Base-by-base conservation (phyloP, 92 coral and sea anemone genomes). In the Parazoanthus swiftii region DNA sequence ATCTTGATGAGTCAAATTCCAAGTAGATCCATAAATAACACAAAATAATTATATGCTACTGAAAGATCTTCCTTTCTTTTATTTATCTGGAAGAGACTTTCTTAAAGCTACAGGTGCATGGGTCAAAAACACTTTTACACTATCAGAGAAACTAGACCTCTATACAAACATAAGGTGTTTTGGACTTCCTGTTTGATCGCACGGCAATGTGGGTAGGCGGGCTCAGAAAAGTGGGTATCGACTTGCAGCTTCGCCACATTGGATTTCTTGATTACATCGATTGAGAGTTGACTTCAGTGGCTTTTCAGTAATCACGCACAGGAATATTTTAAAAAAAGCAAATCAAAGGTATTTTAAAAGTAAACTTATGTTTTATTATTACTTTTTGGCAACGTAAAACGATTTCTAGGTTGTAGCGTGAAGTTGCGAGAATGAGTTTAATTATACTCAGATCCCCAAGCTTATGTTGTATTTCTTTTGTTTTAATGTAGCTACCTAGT, bases 161-260 rank as follows among this genome's bases (percentile, higher is more conserved):
- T 70, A 70, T 70, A 29, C 33, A 29, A 29, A 29, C 88, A 82
- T 89, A 76, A 74, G 86, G 84, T 74, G 88, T 89, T 89, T 74
- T 75, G 82, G 65, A 82, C 88, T 82, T 89, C 91, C 84, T 51
- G 91, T 89, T 81, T 76, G 91, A 81, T 51, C 91, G 46, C 91
- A 63, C 68, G n/a, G 85, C 88, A 89, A 63, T 89, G 77, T 83
- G 78, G 91, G 85, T 54, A 74, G 75, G 88, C 56, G 76, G 85
- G 82, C 74, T 39, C 91, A 76, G 85, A 89, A 88, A 88, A 88
- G 90, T 88, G 90, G 85, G 86, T 86, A 88, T 78, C 86, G 33
- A 88, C 85, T 79, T 82, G 78, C 76, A 29, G 33, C 33, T 29
- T 29, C 33, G 33, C 33, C 33, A 29, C 33, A 29, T 29, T 29